Evolutionary conservation across 2,888 invertebrate genomes (phyloP).

Genomic region (Eupithecia exiguata): DNA sequence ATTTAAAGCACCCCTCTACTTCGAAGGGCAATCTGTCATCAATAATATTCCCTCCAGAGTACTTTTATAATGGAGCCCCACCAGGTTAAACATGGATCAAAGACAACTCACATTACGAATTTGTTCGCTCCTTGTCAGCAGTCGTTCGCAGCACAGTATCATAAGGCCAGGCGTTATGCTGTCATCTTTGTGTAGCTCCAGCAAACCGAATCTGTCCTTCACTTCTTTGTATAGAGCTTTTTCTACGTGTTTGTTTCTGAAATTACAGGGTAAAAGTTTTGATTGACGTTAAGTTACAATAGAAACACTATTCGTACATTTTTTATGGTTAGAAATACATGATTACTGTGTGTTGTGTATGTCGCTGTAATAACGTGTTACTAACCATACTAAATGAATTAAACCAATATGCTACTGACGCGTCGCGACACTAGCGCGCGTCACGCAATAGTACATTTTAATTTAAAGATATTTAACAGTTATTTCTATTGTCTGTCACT

Average conservation of each 20-base stretch:
- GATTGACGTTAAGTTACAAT: background rate
- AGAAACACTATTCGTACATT: no score
- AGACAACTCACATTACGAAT: constrained; percentile 54
- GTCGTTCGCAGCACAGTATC: constrained; percentile 91
- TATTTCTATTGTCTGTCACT: no score
- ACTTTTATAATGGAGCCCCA: no score
- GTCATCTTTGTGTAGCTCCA: constrained; percentile 93
- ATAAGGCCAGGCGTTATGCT: constrained; percentile 95
- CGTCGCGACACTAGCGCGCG: no score
- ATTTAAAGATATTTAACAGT: no score
- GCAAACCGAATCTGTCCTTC: constrained; percentile 86
- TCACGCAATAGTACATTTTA: no score
- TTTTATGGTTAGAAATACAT: no score
- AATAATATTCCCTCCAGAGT: no score
- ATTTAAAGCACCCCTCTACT: background rate
- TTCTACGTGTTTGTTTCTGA: constrained; percentile 92
- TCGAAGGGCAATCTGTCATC: background rate
- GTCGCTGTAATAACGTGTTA: no score
- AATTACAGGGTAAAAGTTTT: constrained; percentile 22
- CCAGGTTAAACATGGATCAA: background rate
- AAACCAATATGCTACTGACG: no score
- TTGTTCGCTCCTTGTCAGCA: constrained; percentile 82
- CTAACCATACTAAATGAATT: no score
- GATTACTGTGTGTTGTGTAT: no score
- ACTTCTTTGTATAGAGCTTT: constrained; percentile 88